Evolutionary conservation across 2,113 vertebrate genomes (phyloP), one percentile per base, ranked within the genome.

Genomic region (Cephalopholis sonnerati): DNA sequence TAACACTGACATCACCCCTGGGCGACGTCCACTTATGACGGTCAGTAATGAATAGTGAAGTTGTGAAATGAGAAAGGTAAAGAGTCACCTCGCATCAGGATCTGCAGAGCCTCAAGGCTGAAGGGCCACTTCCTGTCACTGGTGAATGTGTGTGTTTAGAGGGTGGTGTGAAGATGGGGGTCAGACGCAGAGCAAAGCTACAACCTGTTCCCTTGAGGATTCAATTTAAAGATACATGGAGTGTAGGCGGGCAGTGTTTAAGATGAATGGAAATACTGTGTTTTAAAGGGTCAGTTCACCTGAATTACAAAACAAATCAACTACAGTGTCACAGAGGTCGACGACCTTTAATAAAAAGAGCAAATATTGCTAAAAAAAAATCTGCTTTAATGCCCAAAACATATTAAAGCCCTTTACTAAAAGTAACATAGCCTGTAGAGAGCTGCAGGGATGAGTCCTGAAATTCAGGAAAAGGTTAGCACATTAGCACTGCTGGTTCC

Each of bases 1-100:
- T 81, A 69, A 76, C 58, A 41, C 46, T 22, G 61, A 82, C 85
- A 73, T 63, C 76, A 72, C 48, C 87, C 51, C 18, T 10, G 66
- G 80, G 90, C 22, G 18, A 86, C 53, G 7, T 84, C 77, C 71
- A 41, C 73, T 88, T 50, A 69, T n/a, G 65, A 58, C 50, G 39
- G 70, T 65, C 36, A 12, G 83, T 83, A 73, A 88, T 88, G 87
- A 86, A 81, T 36, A 67, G 87, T 78, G 93, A 93, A 87, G 82
- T 11, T 83, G 84, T 91, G 92, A 88, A 86, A 84, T 68, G 74
- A 83, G 77, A 82, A 82, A 87, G 85, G 82, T 89, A 68, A 44
- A 50, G 77, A 59, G 88, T 91, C 83, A 41, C 73, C 79, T 88
- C 61, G 5, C 68, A 88, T 89, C 67, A 87, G n/a, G 54, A 74